Evolutionary conservation across 2,113 vertebrate species (phyloP), one percentile per base, ranked within the genome.

Genomic region (Myrmecophaga tridactyla): DNA sequence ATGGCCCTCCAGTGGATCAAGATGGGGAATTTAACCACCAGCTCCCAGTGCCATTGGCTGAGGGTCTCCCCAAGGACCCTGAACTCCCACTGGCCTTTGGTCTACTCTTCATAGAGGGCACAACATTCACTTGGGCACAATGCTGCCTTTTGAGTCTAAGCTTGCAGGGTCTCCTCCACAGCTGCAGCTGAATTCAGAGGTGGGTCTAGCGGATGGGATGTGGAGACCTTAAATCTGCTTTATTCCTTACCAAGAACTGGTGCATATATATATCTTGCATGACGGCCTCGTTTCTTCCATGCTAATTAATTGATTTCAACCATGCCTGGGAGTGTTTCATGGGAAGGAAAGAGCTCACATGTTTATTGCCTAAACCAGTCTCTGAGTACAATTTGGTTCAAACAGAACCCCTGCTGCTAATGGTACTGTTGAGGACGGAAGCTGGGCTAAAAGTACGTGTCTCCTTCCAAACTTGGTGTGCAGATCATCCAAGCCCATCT

Each of bases 201-300:
- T 13, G 0, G 7, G 25, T 20, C 4, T 0, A 3, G 46, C 39
- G 25, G 10, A 14, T 2, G 5, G 15, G 10, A 34, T 4, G 15
- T 1, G 2, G 41, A 23, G 21, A n/a, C 21, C 8, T 72, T 41
- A 23, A n/a, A 11, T 43, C 67, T 13, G 31, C 31, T 11, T 25
- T 34, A 18, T 23, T 36, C 20, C 13, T 89, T 20, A 17, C 10
- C 27, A 12, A 34, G 11, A 13, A 25, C 72, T 43, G 29, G 11
- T 0, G 31, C 18, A 1, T 3, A 29, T 21, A 29, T 21, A 43
- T 4, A 3, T 43, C 56, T 86, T 43, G 39, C 56, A 13, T 0
- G 7, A 43, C 0, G 12, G 63, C 13, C 62, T 46, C 13, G 25
- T 7, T 46, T 46, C 85, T 76, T 23, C 70, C 31, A 1, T 18